Evolutionary conservation across 2,113 vertebrate species (phyloP), one percentile per base, ranked within the genome.

Genomic region (Strix uralensis): DNA sequence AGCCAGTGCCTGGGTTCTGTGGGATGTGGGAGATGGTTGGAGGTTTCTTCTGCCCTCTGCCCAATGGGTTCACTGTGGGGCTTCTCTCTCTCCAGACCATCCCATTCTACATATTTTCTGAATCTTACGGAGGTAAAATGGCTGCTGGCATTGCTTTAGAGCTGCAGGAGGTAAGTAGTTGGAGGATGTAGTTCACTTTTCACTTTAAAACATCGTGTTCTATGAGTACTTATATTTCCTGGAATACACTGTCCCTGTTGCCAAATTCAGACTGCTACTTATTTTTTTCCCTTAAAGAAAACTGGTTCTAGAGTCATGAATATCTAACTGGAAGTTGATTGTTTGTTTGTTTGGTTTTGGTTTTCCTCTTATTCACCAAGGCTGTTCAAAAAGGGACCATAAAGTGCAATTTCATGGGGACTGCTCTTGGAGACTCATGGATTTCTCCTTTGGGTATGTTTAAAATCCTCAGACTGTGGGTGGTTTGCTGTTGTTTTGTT

Each of bases 51-150:
- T 79, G 40, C 34, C n/a, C 34, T 66, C 26, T 5, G 7, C 5
- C 22, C 61, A 46, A 4, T 0, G 0, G 55, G 18, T 87, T 95
- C 52, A 26, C 66, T 63, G 9, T 80, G 44, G 96, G 65, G 10
- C 73, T 95, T 96, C 91, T 85, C 91, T 81, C 46, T 78, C 82
- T 49, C n/a, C 95, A 99, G 99, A 98, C 55, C 11, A 51, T 98
- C 77, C 99, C 99, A 20, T 99, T 99, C 95, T 99, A 99, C 97
- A 99, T 99, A 95, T 99, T 99, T 98, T 99, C 99, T 12, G 99
- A 99, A 96, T 99, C 99, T 5, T 99, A 99, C 0, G 99, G 99
- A 92, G 99, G 99, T 38, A 99, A 99, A 97, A 99, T 99, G 99
- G 99, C 99, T 9, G 98, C 99, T 71, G 99, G 98, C 2, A 98